Evolutionary conservation across 2,797 vertebrate species (phyloP), one percentile per base, ranked within the genome.

Genomic region (Anisognathus igniventris): DNA sequence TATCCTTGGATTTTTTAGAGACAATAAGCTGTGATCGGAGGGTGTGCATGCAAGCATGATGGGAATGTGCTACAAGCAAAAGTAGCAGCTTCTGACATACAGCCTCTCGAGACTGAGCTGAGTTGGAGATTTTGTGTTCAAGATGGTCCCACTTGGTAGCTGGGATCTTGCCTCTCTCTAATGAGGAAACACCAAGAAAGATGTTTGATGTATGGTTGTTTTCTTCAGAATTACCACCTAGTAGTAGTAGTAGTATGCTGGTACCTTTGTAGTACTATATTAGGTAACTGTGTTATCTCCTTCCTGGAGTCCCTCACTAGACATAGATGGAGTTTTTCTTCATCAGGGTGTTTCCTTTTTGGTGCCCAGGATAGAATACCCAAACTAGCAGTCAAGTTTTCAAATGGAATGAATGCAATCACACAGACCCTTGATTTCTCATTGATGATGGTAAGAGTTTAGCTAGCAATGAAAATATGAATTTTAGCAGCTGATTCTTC

Each of bases 91-190:
- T 16, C 22, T 4, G 3, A 35, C 15, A 68, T 88, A 18, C 50
- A 77, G 23, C 0, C 0, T 74, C 11, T 35, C 0, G 0, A 28
- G 14, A 2, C 35, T 70, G n/a, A 76, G 31, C 33, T 64, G 47
- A 73, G 35, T 23, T 44, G 60, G 33, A 56, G 21, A 30, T 81
- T 42, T 27, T 57, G 16, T 71, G 21, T 53, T 86, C 37, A 27
- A 22, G 24, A 10, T 40, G 20, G 27, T 35, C 12, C 27, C 24
- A 8, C n/a, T 57, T 64, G 10, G 22, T 60, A 51, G 23, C 65
- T 83, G 33, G 51, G 9, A 22, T 83, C 48, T 88, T 66, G 22
- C 65, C 31, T 82, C 27, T 80, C 16, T 70, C 24, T 62, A 31
- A 58, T 19, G 50, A 77, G 39, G 31, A 79, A 86, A 77, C 2